A percentile compares a stretch with the other conserved stretches of the same genome.
Evolutionary conservation across 2,113 vertebrate species (phyloP).

Genomic region (Pholis gunnellus): DNA sequence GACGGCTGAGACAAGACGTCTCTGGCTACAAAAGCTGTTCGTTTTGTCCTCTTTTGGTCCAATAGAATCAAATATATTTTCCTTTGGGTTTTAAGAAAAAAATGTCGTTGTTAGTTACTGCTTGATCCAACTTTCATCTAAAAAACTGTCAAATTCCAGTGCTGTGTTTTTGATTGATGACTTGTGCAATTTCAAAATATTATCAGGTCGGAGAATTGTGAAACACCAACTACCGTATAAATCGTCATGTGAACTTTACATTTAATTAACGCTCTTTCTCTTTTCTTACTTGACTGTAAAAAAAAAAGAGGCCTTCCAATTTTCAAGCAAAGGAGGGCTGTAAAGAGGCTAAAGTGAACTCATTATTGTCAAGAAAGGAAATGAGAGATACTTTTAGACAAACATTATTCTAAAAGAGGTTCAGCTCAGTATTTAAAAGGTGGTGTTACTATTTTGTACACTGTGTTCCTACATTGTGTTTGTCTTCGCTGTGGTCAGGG

Average conservation of each 20-base stretch:
- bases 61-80: slow-evolving; percentile 17
- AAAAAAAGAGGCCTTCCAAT: neutral
- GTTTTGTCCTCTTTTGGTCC: slow-evolving; percentile 30
- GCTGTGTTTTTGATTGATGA: neutral
- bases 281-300: neutral
- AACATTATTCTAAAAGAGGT: neutral
- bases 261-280: neutral
- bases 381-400: neutral
- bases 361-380: neutral
- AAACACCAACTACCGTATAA: neutral
- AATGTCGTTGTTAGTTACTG: slow-evolving; percentile 16
- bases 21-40: slow-evolving; percentile 22
- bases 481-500: slow-evolving; percentile 29
- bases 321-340: neutral
- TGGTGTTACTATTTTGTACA: neutral
- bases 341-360: neutral
- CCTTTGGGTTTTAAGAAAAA: slow-evolving; percentile 2
- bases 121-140: neutral
- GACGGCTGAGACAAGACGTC: slow-evolving; percentile 54
- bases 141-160: neutral
- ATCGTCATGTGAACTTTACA: neutral
- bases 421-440: slow-evolving; percentile 15
- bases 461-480: slow-evolving; percentile 28
- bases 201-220: neutral
- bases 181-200: neutral